Evolutionary conservation across 2,113 vertebrate genomes (phyloP).

Genomic region (Erythrocercus mccallii): DNA sequence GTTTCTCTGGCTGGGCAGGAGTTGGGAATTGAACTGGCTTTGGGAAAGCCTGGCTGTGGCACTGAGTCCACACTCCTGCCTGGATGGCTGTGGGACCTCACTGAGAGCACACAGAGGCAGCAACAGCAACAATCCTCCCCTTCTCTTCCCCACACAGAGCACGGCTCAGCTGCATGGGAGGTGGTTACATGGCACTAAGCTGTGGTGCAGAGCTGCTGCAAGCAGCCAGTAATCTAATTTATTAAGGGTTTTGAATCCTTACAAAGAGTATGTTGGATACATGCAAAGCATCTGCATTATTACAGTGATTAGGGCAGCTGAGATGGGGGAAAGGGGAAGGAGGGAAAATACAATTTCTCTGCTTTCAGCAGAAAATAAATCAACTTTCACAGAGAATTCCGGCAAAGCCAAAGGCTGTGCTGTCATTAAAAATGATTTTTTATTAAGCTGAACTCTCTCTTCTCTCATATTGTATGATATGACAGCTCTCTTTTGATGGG

Average conservation of each 20-base stretch:
- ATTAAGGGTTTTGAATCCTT: neutral
- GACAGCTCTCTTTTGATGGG: slow-evolving; percentile 70
- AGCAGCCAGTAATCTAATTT: slow-evolving; percentile 22
- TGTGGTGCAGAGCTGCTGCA: neutral
- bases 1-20: neutral
- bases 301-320: neutral
- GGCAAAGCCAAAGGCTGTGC: neutral
- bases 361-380: slow-evolving; percentile 37
- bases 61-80: neutral
- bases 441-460: slow-evolving; percentile 43
- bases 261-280: neutral
- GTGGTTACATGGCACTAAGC: neutral
- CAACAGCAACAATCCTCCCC: neutral
- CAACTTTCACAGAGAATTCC: slow-evolving; percentile 37
- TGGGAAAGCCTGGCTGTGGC: neutral
- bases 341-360: slow-evolving; percentile 16
- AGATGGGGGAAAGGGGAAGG: neutral
- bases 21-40: neutral
- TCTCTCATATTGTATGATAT: slow-evolving; percentile 63
- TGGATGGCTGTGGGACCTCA: rapidly evolving
- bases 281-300: neutral
- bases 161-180: neutral
- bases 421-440: slow-evolving; percentile 37
- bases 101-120: neutral
- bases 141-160: neutral